Base-by-base conservation (phyloP, 2,888 invertebrate genomes). In the Leptinotarsa haldemani region DNA sequence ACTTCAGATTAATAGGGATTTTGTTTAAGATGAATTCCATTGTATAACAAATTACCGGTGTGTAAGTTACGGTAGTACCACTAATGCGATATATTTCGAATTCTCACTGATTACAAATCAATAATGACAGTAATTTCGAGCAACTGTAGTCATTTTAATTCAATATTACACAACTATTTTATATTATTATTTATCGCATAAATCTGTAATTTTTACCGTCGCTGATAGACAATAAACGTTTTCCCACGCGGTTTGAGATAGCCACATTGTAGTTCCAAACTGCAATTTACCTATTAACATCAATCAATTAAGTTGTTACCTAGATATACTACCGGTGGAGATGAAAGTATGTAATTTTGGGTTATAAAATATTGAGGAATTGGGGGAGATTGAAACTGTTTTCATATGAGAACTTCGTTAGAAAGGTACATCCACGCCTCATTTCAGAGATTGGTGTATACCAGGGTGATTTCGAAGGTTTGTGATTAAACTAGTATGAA, bases 211-310 rank as follows among this genome's bases (percentile, higher is more conserved):
- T 66, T 66, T 52, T 66, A 53, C 50, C 53, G 52, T 52, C 50
- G 46, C 56, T 16, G 22, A 67, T 7, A 65, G 65, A 65, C 48
- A 48, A 22, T 65, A 65, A 48, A 47, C 22, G 40, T 56, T 56
- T 66, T 68, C 67, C 67, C 67, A 68, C 67, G 47, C 67, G 40
- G 25, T 47, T 40, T 13, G 16, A 66, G 53, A 56, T 15, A 20
- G 16, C 18, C 20, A n/a, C 20, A 52, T 56, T 46, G 46, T 18
- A 40, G 46, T 40, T 46, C n/a, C 25, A 68, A 68, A 40, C 67
- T 56, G 40, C 67, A 53, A 68, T 68, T 56, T 40, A 56, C 56
- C 56, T n/a, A 68, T 68, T 53, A 68, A 40, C 53, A 56, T 25
- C 20, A 68, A 47, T 52, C 67, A 68, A 68, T 68, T 68, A 66